Percentiles rank a stretch among this genome's conserved stretches.
Conservation (phyloP, 2,113 vertebrate genomes). For the Tinamus guttatus region DNA sequence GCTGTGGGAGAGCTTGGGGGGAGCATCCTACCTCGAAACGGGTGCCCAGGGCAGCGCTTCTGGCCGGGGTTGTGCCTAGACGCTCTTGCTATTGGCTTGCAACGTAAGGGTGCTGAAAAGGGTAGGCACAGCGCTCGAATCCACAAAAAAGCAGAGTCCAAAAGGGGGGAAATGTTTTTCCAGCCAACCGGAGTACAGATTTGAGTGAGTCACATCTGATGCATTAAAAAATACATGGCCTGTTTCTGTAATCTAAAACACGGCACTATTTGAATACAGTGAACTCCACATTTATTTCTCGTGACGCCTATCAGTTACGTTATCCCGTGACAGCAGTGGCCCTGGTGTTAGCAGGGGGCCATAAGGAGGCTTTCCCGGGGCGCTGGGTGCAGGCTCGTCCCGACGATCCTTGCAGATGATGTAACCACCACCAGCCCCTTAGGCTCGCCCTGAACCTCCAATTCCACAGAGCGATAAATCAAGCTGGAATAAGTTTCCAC, state of each 20-base stretch:
- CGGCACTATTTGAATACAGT: background rate
- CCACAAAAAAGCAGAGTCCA: background rate
- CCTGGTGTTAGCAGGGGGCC: constrained; percentile 25
- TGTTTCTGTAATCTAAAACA: constrained; percentile 34
- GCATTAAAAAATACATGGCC: constrained; percentile 35
- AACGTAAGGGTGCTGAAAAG: background rate
- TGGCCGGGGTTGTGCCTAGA: background rate
- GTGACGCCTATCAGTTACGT: constrained; percentile 59
- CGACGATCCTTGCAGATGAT: constrained; percentile 70
- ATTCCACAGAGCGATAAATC: constrained; percentile 70
- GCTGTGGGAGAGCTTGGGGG: background rate
- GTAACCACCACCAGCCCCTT: constrained; percentile 70
- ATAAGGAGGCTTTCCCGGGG: constrained; percentile 50
- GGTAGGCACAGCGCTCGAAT: background rate
- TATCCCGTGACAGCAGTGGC: constrained; percentile 53
- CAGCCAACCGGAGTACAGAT: background rate
- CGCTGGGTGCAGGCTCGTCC: constrained; percentile 53
- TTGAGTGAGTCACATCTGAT: background rate
- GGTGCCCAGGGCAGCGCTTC: rapidly evolving
- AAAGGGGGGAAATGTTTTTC: background rate
- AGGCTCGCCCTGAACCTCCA: constrained; percentile 60
- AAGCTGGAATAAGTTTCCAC: constrained; percentile 64
- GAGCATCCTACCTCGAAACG: background rate
- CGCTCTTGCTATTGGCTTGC: rapidly evolving
- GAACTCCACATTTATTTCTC: constrained; percentile 54